A percentile compares a stretch with the other conserved stretches of the same genome.
phyloP scores from a whole-genome alignment of 2,113 vertebrate genomes.

The Bombycilla garrulus region DNA sequence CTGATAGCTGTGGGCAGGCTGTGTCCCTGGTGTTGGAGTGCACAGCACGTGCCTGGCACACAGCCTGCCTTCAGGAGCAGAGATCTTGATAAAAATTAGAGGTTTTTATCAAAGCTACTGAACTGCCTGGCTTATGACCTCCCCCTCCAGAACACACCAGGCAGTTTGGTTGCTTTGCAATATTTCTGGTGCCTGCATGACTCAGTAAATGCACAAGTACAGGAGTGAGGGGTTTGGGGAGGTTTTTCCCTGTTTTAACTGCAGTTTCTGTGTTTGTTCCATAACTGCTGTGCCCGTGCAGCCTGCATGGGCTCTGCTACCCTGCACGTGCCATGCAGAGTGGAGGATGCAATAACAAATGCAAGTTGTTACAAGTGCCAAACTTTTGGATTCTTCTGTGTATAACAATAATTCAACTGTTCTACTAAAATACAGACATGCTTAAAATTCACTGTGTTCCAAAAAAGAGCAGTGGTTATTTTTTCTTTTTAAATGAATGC shows the following conservation, averaged over 20 bases:
- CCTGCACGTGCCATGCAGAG: not conserved
- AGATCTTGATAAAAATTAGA: not conserved
- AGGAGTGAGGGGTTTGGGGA: not conserved
- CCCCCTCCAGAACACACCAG: not conserved
- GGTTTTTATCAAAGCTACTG: not conserved
- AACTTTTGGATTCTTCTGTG: slow-evolving; percentile 47
- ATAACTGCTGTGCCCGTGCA: not conserved
- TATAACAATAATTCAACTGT: not conserved
- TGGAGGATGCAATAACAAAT: slow-evolving; percentile 67
- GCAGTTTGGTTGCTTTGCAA: not conserved
- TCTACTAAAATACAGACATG: slow-evolving; percentile 13
- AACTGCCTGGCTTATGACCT: not conserved
- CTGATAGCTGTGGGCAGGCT: not conserved
- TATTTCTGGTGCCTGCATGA: slow-evolving; percentile 20
- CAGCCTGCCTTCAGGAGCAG: not conserved
- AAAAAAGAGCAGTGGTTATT: not conserved
- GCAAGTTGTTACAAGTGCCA: slow-evolving; percentile 69
- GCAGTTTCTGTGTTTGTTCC: slow-evolving; percentile 18
- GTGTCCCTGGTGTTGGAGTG: not conserved
- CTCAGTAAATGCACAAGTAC: not conserved
- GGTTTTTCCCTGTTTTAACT: not conserved
- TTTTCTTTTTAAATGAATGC: not conserved
- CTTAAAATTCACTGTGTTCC: slow-evolving; percentile 57
- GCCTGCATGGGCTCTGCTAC: not conserved
- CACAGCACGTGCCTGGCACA: not conserved